Evolutionary conservation across 2,888 invertebrate species (phyloP).

Genomic region (Athripsodes cinereus): DNA sequence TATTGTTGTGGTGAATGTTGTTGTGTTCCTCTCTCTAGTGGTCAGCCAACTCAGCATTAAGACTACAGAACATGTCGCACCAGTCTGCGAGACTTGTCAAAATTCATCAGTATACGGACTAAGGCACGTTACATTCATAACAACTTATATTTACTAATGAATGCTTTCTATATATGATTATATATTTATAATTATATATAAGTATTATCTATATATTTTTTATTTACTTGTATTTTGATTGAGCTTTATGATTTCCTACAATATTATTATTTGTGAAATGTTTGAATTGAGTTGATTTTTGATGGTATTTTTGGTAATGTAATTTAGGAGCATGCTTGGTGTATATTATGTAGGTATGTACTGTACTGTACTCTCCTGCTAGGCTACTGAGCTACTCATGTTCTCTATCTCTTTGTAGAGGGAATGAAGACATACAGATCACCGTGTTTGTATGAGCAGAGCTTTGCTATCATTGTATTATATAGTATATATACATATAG

Average conservation of each 20-base stretch:
- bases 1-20: constrained; percentile 1
- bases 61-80: constrained; percentile 21
- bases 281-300: background rate
- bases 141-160: background rate
- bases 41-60: constrained; percentile 19
- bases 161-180: no score
- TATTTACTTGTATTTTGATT: background rate
- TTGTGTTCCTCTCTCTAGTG: constrained; percentile 18
- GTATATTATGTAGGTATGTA: no score
- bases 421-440: no score
- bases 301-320: background rate
- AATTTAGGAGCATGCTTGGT: background rate
- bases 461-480: no score
- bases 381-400: no score
- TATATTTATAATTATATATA: background rate
- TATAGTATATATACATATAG: no score
- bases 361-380: no score
- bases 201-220: background rate
- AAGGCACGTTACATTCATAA: constrained; percentile 19
- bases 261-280: constrained; percentile 1
- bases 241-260: background rate
- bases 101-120: constrained; percentile 24
- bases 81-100: constrained; percentile 21
- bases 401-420: no score
- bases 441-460: no score